Base-by-base conservation (phyloP, 2,888 invertebrate genomes). In the Altica lythri region DNA sequence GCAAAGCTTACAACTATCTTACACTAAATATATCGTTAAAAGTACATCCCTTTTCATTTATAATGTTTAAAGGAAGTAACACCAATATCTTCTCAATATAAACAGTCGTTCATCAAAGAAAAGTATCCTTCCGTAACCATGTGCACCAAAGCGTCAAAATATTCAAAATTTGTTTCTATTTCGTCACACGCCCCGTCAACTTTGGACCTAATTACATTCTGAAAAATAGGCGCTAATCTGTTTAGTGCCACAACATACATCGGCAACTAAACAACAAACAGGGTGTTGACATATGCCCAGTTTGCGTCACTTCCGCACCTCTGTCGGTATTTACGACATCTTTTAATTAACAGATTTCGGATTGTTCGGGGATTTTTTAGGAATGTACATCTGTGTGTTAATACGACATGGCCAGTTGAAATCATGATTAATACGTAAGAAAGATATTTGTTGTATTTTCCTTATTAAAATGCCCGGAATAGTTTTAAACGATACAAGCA, bases 141-240 rank as follows among this genome's bases (percentile, higher is more conserved):
- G 46, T 46, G 35, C 17, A 46, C 25, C 25, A 35, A 35, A 12
- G 25, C 37, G 25, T 35, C 27, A 16, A 46, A 37, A 46, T 10
- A 35, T 37, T 35, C 19, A 6, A 46, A 46, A 35, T 35, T 34
- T 9, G 5, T 34, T 30, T 34, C 34, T 14, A 16, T 17, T 40
- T 51, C 47, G 34, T 55, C 42, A 34, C 44, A 70, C 69, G 70
- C 65, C 65, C 65, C 68, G 72, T 66, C 71, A 65, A 61, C 68
- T 59, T 55, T 57, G 55, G 56, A 67, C 62, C 68, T 70, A 72
- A 72, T 72, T 71, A 70, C 65, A 64, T 22, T 59, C 57, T 70
- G 71, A 72, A 72, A 72, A 72, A 72, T 71, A 61, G 68, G 64
- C 55, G 68, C 67, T 69, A 69, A 72, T 72, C 64, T 65, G 68